These are phyloP conservation scores for Synergus umbraculus DNA, from an alignment of 2,888 invertebrate genomes.

Conservation along the genomic window DNA sequence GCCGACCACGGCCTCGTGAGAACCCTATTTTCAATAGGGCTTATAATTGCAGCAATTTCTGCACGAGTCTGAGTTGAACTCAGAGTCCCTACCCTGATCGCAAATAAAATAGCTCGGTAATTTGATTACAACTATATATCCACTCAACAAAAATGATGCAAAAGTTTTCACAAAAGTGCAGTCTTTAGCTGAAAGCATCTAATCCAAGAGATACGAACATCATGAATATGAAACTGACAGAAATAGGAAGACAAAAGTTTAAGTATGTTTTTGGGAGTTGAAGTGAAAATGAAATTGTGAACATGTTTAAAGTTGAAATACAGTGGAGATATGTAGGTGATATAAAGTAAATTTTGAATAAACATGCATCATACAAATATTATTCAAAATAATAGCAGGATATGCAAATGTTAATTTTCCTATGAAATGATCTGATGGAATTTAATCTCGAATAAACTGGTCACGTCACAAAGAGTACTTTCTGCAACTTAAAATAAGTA, in stretches of 20 bases:
- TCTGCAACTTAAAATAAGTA: slow-evolving; percentile 46
- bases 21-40: no score
- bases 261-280: slow-evolving; percentile 20
- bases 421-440: neutral
- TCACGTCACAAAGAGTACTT: neutral
- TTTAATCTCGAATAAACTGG: neutral
- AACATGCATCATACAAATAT: neutral
- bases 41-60: no score
- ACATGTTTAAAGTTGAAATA: neutral
- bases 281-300: slow-evolving; percentile 16
- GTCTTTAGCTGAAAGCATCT: neutral
- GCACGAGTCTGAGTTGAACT: no score
- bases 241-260: slow-evolving; percentile 10
- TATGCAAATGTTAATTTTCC: neutral
- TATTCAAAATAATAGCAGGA: neutral
- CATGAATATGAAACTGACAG: slow-evolving; percentile 33
- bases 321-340: neutral
- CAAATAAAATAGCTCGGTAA: no score
- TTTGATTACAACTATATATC: no score
- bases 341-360: neutral
- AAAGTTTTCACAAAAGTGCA: neutral
- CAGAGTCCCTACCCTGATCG: no score
- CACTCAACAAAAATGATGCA: neutral
- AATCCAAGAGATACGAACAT: neutral
- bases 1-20: no score